These are phyloP conservation scores for Andrena flavipes DNA, from an alignment of 2,888 invertebrate genomes.

Conservation along the genomic window DNA sequence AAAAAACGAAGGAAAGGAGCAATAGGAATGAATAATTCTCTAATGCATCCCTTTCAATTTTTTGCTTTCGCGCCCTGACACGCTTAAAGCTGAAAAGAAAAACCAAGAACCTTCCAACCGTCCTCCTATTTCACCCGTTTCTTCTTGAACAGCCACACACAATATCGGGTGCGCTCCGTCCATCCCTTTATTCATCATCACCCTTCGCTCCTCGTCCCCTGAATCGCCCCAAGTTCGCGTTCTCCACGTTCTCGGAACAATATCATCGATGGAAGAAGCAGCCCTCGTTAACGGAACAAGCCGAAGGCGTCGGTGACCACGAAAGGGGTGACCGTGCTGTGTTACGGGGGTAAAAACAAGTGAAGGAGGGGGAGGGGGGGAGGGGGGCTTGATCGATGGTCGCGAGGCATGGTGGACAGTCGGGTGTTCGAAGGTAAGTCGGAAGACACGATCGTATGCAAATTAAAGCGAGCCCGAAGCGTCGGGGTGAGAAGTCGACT, in stretches of 20 bases:
- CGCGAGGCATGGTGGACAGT: slow-evolving; percentile 63
- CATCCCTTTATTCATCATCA: slow-evolving; percentile 5
- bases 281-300: slow-evolving; percentile 72
- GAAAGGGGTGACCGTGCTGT: slow-evolving; percentile 24
- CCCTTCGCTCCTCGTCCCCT: background rate
- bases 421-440: slow-evolving; percentile 68
- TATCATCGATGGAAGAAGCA: slow-evolving; percentile 69
- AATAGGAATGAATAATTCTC: too few relatives aligned
- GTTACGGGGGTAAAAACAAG: slow-evolving; percentile 70
- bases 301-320: slow-evolving; percentile 58
- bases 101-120: background rate
- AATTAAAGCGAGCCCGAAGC: slow-evolving; percentile 62
- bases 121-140: background rate
- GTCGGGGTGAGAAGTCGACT: slow-evolving; percentile 61
- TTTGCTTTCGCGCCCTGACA: too few relatives aligned
- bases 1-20: too few relatives aligned
- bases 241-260: slow-evolving; percentile 57
- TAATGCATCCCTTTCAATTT: too few relatives aligned
- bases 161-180: slow-evolving; percentile 14
- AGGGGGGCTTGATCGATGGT: slow-evolving; percentile 72
- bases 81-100: background rate
- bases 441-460: slow-evolving; percentile 76
- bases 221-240: slow-evolving; percentile 35
- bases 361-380: slow-evolving; percentile 27
- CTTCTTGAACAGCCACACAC: slow-evolving; percentile 10